These are phyloP conservation scores for Drosophila rubida DNA, from an alignment of 2,888 invertebrate genomes.

Conservation along the genomic window DNA sequence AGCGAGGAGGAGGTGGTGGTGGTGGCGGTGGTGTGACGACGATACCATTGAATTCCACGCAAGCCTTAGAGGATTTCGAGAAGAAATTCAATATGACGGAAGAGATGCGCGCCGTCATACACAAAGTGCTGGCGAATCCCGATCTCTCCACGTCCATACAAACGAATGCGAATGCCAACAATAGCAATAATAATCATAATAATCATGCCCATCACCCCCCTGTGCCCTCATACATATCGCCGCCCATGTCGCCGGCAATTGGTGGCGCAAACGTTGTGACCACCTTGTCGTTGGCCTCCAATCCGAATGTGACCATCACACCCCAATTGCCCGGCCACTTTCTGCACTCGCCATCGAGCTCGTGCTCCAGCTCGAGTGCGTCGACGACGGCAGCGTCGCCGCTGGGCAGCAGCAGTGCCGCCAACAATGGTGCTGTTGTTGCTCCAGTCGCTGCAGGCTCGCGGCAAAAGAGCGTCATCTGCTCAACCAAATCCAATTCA, in stretches of 20 bases:
- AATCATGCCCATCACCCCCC: constrained; percentile 34
- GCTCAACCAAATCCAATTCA: constrained; percentile 80
- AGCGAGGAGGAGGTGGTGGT: constrained; percentile 7
- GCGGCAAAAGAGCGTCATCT: constrained; percentile 84
- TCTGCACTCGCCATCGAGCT: constrained; percentile 71
- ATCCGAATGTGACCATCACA: constrained; percentile 82
- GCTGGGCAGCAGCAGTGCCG: constrained; percentile 37
- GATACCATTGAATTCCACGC: constrained; percentile 78
- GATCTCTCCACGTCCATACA: constrained; percentile 84
- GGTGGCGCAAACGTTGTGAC: constrained; percentile 58
- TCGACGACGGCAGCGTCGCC: constrained; percentile 73
- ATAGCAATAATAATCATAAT: neutral
- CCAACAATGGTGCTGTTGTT: neutral
- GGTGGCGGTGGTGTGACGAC: constrained; percentile 55
- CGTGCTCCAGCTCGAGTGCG: constrained; percentile 72
- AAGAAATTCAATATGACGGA: constrained; percentile 84
- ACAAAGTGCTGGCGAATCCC: constrained; percentile 83
- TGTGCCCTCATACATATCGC: constrained; percentile 83
- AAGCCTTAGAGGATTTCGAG: constrained; percentile 82
- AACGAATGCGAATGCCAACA: constrained; percentile 71
- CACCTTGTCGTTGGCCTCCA: constrained; percentile 80
- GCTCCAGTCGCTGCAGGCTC: constrained; percentile 20
- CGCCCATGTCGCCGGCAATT: constrained; percentile 83
- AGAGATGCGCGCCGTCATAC: constrained; percentile 84
- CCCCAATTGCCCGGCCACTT: constrained; percentile 80